Conservation (phyloP, 2,113 vertebrate genomes). For the Cebus imitator region DNA sequence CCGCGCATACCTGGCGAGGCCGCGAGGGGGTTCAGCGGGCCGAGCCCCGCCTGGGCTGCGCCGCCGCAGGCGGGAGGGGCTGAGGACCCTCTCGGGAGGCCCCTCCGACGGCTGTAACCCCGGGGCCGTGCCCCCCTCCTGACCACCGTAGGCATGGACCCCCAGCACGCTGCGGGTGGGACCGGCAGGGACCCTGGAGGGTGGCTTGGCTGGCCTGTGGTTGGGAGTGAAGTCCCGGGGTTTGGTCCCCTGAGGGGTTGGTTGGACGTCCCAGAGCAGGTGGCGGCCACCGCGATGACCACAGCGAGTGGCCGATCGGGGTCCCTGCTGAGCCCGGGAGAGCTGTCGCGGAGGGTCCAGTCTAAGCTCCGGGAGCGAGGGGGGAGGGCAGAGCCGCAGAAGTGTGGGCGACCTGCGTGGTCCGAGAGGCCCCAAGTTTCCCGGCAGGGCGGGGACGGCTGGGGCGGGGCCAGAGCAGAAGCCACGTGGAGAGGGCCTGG, state of each 20-base stretch:
- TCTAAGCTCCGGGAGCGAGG: background rate
- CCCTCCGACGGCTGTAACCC: background rate
- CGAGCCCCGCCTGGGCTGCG: no score
- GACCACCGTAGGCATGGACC: background rate
- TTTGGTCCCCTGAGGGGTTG: background rate
- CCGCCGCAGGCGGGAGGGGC: background rate
- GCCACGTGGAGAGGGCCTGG: accelerated
- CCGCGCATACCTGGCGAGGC: background rate
- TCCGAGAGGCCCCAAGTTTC: background rate
- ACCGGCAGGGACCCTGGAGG: no score
- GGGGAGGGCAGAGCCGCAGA: background rate
- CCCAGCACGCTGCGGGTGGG: background rate
- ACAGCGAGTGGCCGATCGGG: no score
- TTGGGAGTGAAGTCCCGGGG: background rate
- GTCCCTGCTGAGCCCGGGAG: background rate
- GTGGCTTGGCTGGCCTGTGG: background rate
- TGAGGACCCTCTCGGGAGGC: background rate
- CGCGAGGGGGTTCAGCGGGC: background rate
- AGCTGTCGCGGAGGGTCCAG: background rate
- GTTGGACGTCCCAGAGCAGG: background rate
- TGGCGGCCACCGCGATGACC: background rate
- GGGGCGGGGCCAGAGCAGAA: accelerated
- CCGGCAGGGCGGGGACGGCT: accelerated
- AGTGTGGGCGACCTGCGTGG: background rate
- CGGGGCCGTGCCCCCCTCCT: background rate